Conservation (phyloP, 2,797 vertebrate genomes). For the Cacajao melanocephalus region DNA sequence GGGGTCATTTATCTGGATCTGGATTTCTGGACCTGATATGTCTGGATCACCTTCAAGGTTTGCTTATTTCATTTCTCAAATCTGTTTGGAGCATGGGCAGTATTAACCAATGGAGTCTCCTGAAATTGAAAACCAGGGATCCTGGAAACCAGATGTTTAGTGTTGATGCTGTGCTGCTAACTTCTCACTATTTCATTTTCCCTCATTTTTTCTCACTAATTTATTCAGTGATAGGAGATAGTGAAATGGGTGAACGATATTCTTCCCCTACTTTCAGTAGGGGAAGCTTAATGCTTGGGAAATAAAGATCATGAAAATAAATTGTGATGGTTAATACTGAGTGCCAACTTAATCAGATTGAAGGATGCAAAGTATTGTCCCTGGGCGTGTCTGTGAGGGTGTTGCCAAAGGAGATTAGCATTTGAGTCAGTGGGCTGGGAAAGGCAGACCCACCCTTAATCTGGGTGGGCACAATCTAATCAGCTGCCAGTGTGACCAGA, state of each 20-base stretch:
- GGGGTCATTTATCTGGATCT: not conserved
- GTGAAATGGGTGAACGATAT: not conserved
- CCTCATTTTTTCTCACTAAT: not conserved
- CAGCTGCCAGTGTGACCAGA: no score
- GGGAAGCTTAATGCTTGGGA: not conserved
- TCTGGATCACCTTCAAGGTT: not conserved
- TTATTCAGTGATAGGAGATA: not conserved
- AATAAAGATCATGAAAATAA: not conserved
- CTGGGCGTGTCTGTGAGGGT: no score
- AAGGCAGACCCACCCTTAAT: no score
- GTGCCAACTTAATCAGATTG: no score
- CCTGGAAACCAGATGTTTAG: no score
- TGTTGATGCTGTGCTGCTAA: accelerated
- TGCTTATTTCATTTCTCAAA: not conserved
- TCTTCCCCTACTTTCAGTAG: not conserved
- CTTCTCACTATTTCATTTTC: not conserved
- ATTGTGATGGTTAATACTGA: no score
- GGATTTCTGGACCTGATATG: not conserved
- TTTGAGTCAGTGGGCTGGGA: no score
- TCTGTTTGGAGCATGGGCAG: not conserved
- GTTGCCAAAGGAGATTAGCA: no score
- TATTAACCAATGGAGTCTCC: not conserved
- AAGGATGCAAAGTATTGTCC: no score
- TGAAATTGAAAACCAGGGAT: not conserved
- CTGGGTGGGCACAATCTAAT: no score